Percentiles rank a stretch among this genome's conserved stretches.
Conservation (phyloP, 1,140 invertebrate species). For the Armadillidium nasatum region DNA sequence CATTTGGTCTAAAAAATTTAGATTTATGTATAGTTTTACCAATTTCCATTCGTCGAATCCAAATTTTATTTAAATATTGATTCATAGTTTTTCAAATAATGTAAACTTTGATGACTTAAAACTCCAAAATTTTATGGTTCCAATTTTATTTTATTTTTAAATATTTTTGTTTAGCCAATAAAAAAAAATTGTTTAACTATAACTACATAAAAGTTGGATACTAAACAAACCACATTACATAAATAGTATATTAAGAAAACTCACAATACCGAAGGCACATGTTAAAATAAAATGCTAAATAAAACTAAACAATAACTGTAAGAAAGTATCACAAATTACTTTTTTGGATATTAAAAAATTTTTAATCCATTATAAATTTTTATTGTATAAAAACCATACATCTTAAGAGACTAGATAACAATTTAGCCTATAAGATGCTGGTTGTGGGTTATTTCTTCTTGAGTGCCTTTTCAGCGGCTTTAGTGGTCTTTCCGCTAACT, state of each 20-base stretch:
- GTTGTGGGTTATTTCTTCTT: slow-evolving; percentile 75
- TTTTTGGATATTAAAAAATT: slow-evolving; percentile 16
- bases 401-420: neutral
- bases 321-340: neutral
- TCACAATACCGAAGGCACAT: slow-evolving; percentile 9
- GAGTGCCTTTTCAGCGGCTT: slow-evolving; percentile 93
- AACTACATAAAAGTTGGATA: neutral
- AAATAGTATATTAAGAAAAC: slow-evolving; percentile 12
- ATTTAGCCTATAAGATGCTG: slow-evolving; percentile 10
- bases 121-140: too few species aligned
- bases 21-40: too few species aligned
- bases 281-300: neutral
- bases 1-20: too few species aligned
- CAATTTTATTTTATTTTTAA: too few species aligned
- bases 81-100: too few species aligned
- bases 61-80: too few species aligned
- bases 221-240: slow-evolving; percentile 3
- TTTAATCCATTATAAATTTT: slow-evolving; percentile 9
- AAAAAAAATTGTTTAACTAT: too few species aligned
- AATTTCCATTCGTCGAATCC: too few species aligned
- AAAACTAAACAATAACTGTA: slow-evolving; percentile 9
- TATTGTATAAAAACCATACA: slow-evolving; percentile 18
- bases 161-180: too few species aligned
- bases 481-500: slow-evolving; percentile 85
- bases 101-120: too few species aligned